Percentiles rank a stretch among this genome's conserved stretches.
Conservation (phyloP, 1,140 invertebrate genomes). For the Drosophila kepulauana region DNA sequence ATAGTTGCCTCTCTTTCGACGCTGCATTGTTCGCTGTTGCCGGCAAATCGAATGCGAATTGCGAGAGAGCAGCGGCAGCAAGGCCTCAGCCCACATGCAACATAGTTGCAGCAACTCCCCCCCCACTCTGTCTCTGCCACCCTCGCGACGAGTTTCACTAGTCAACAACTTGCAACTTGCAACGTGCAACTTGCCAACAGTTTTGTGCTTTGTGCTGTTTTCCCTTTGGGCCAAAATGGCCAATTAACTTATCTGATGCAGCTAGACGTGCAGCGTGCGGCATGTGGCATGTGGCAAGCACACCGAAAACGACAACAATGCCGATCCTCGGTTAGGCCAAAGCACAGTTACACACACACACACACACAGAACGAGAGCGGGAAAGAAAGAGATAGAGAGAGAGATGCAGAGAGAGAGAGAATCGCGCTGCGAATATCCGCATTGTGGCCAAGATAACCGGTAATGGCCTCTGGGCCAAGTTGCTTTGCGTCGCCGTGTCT, state of each 20-base stretch:
- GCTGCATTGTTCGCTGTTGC: constrained; percentile 12
- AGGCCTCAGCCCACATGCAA: not conserved
- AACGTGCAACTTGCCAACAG: constrained; percentile 9
- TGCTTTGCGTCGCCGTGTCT: constrained; percentile 44
- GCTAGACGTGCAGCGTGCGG: constrained; percentile 6
- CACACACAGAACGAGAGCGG: too few species aligned
- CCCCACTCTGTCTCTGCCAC: too few species aligned
- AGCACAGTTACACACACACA: too few species aligned
- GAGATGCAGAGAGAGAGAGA: too few species aligned
- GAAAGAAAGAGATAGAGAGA: not conserved
- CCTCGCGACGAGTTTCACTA: constrained; percentile 49
- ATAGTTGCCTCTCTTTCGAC: not conserved
- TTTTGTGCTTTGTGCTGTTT: constrained; percentile 44
- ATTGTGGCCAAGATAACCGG: constrained; percentile 47
- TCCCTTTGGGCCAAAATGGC: constrained; percentile 80
- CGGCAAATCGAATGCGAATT: too few species aligned
- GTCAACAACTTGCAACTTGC: not conserved
- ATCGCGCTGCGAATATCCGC: constrained; percentile 43
- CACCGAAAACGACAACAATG: too few species aligned
- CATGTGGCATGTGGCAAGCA: constrained; percentile 17
- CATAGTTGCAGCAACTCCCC: not conserved
- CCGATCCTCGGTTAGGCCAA: too few species aligned
- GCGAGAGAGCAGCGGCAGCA: too few species aligned
- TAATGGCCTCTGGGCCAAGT: constrained; percentile 41
- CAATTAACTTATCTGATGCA: constrained; percentile 79